phyloP scores from a whole-genome alignment of 2,888 invertebrate species.

The Phymatocera aterrima region DNA sequence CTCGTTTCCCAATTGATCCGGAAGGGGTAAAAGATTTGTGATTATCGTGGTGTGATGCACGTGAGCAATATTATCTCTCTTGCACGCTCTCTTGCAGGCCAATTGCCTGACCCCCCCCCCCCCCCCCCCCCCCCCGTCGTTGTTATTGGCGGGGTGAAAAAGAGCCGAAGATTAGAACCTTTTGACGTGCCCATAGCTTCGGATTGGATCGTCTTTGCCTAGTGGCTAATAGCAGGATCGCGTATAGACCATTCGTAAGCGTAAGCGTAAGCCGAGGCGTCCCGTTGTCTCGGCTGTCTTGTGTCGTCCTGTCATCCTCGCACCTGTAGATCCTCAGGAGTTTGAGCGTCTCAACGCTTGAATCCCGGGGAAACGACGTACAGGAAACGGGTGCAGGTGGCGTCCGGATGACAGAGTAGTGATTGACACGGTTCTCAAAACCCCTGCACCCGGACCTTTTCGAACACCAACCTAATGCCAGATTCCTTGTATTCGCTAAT shows the following conservation, averaged over 20 bases:
- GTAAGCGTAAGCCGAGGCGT: constrained; percentile 20
- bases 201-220: constrained; percentile 5
- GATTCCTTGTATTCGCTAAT: constrained; percentile 21
- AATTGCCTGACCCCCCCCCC: too few relatives aligned
- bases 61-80: background rate
- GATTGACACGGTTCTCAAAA: constrained; percentile 20
- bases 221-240: background rate
- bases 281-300: constrained; percentile 20
- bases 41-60: constrained; percentile 9
- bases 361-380: background rate
- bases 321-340: constrained; percentile 26
- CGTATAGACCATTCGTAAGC: background rate
- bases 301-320: background rate
- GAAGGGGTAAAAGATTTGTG: constrained; percentile 17
- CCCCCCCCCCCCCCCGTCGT: too few relatives aligned
- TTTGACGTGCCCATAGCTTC: constrained; percentile 10
- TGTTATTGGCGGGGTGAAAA: constrained; percentile 2
- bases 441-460: background rate
- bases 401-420: constrained; percentile 23
- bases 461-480: background rate
- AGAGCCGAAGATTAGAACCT: constrained; percentile 18
- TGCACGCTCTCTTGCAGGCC: background rate
- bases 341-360: background rate
- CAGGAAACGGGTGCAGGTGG: constrained; percentile 28
- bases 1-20: too few relatives aligned